A percentile compares a stretch with the other conserved stretches of the same genome.
Evolutionary conservation across 2,888 invertebrate species (phyloP).

Genomic region (Agonopterix subpropinquella): DNA sequence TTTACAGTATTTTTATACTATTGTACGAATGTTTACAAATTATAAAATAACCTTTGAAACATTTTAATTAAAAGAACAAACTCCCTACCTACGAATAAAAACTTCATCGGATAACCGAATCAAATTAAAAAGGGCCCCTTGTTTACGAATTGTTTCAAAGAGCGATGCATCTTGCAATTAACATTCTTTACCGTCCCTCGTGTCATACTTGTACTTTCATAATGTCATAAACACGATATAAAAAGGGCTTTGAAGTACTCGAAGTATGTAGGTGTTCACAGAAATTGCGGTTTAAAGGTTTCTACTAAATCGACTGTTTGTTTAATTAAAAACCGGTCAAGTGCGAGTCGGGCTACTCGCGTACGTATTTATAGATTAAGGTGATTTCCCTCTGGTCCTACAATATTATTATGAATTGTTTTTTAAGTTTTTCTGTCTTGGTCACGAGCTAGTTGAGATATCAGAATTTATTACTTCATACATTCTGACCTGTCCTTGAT

Average conservation of each 20-base stretch:
- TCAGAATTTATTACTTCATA: background rate
- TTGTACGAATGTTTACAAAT: background rate
- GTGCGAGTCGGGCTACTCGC: no score
- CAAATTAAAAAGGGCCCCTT: slow-evolving; percentile 51
- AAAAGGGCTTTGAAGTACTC: slow-evolving; percentile 35
- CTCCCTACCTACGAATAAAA: slow-evolving; percentile 10
- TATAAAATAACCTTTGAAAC: background rate
- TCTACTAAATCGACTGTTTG: no score
- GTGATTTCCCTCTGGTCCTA: no score
- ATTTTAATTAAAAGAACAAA: slow-evolving; percentile 2
- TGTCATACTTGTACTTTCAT: slow-evolving; percentile 34
- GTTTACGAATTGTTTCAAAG: slow-evolving; percentile 52
- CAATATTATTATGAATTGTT: no score
- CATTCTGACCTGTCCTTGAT: slow-evolving; percentile 19
- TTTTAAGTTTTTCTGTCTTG: no score
- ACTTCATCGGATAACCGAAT: slow-evolving; percentile 24
- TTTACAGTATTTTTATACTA: no score
- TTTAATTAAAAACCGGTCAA: no score
- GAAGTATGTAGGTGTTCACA: slow-evolving; percentile 13
- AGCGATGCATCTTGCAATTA: slow-evolving; percentile 42
- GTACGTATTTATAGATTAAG: no score
- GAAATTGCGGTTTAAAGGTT: no score
- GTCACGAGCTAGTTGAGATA: no score
- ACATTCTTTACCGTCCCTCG: slow-evolving; percentile 39
- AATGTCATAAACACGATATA: slow-evolving; percentile 41